Base-by-base conservation (phyloP, 2,888 invertebrate species). In the Campoplex capitator region DNA sequence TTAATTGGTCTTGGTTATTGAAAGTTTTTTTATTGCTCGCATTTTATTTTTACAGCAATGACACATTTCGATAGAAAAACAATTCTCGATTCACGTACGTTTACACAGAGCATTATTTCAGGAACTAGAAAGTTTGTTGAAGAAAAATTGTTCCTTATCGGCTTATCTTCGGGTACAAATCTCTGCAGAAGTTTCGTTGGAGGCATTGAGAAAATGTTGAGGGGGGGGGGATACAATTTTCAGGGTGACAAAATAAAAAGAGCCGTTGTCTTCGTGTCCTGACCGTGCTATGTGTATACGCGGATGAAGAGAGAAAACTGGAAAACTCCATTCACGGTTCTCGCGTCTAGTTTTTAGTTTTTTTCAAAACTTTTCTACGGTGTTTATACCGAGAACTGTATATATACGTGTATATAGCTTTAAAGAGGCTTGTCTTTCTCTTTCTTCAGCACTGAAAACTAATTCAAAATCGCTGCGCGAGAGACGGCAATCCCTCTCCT, bases 381-480 rank as follows among this genome's bases (percentile, higher is more conserved):
- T 48, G 45, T 23, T 54, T 70, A 62, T 62, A 62, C 32, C 7
- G 62, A 32, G 6, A 62, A 4, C 3, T 79, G 13, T 79, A n/a
- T 68, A 48, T 54, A 28, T 23, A 23, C 23, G 23, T 11, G 23
- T 78, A 45, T 70, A 79, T 32, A 28, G 32, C 13, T 13, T 28
- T 28, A 28, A 13, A 54, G 18, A n/a, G 32, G 54, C 65, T 45
- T 54, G 58, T 67, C 42, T 62, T 70, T 76, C 56, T 42, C 38
- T 77, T 32, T 81, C 74, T 78, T 51, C 62, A 51, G 81, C 45
- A 85, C 58, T 54, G 51, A 82, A 87, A 88, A 88, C 76, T 88
- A 88, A 88, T 88, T 84, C 86, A 73, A 86, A 88, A 87, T 88
- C 86, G 73, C 56, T 76, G 75, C 58, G 48, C 77, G 80, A 67